Conservation (phyloP, 2,113 vertebrate species). For the Fulica atra region DNA sequence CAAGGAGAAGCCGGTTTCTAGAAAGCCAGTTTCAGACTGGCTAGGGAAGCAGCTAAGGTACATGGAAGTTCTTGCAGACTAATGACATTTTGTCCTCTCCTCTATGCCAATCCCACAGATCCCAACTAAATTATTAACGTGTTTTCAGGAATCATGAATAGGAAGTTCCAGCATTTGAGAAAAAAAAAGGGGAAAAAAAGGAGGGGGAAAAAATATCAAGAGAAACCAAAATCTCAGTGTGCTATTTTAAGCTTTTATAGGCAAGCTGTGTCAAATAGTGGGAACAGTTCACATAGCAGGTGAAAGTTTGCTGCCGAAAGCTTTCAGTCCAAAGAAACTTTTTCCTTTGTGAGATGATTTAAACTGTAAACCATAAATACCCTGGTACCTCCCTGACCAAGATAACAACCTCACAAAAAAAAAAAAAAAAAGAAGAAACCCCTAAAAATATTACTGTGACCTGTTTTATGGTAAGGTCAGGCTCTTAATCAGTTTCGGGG, state of each 20-base stretch:
- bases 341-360: slow-evolving; percentile 58
- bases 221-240: slow-evolving; percentile 4
- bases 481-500: slow-evolving; percentile 74
- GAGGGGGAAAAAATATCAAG: background rate
- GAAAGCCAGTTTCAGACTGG: background rate
- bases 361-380: slow-evolving; percentile 65
- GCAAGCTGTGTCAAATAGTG: slow-evolving; percentile 24
- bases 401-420: slow-evolving; percentile 31
- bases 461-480: slow-evolving; percentile 64
- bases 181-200: background rate
- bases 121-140: background rate
- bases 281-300: slow-evolving; percentile 46
- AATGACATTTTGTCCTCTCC: background rate
- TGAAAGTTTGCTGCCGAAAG: slow-evolving; percentile 61
- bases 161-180: background rate
- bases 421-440: background rate
- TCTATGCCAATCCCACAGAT: background rate
- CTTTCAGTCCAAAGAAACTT: slow-evolving; percentile 57
- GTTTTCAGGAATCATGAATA: slow-evolving; percentile 5
- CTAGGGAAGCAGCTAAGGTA: background rate
- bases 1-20: background rate
- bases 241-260: slow-evolving; percentile 45
- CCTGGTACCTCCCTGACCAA: slow-evolving; percentile 53
- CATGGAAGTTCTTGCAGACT: background rate
- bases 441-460: slow-evolving; percentile 61